Evolutionary conservation across 53 echinoderm and acorn worm species (phyloP).

Genomic region (Astropecten irregularis): DNA sequence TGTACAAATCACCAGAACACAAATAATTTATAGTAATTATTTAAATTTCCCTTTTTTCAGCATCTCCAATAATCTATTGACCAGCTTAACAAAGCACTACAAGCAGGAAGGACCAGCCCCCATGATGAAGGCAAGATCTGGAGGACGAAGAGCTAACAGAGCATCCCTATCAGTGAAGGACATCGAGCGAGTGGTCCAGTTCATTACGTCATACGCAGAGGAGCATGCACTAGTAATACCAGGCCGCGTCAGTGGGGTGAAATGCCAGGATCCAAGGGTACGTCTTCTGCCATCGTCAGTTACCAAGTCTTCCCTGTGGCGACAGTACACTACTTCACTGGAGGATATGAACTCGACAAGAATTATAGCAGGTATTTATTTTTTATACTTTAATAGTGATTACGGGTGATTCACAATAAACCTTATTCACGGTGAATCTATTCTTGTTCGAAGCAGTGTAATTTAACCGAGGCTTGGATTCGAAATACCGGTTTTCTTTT

Average conservation of each 20-base stretch:
- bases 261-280: slow-evolving; percentile 11
- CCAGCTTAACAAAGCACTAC: slow-evolving; percentile 2
- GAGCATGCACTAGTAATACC: slow-evolving; percentile 28
- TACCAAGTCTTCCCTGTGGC: slow-evolving; percentile 27
- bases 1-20: too few species aligned
- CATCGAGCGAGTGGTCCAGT: slow-evolving; percentile 2
- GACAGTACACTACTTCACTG: slow-evolving; percentile 11
- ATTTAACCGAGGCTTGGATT: too few species aligned
- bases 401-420: too few species aligned
- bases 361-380: background rate
- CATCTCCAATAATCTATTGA: slow-evolving; percentile 18
- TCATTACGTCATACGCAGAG: slow-evolving; percentile 25
- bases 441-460: too few species aligned
- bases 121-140: background rate
- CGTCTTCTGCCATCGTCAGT: slow-evolving; percentile 15
- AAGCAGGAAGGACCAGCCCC: background rate
- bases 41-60: too few species aligned
- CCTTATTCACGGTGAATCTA: too few species aligned
- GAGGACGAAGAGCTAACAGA: slow-evolving; percentile 15
- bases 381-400: background rate
- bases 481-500: too few species aligned
- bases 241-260: slow-evolving; percentile 31
- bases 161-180: slow-evolving; percentile 7
- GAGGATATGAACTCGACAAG: background rate
- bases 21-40: too few species aligned